Conservation (phyloP, 2,888 invertebrate species). For the Melanchra persicariae region DNA sequence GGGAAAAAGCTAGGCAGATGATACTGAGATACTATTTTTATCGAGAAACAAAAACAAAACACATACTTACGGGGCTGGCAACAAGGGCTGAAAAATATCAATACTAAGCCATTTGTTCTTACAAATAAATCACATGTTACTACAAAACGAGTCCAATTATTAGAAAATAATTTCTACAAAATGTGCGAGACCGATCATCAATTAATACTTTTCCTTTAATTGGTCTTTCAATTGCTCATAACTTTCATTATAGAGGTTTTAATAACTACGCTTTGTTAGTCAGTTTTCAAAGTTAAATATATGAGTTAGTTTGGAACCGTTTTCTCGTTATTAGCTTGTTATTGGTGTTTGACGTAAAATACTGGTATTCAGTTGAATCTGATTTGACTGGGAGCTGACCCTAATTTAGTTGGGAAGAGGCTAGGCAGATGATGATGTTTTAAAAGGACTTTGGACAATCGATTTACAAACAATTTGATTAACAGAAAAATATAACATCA, state of each 20-base stretch:
- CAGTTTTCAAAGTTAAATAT: not conserved
- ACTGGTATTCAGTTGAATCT: no score
- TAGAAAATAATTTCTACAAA: slow-evolving; percentile 7
- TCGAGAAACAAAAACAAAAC: no score
- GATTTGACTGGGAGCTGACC: no score
- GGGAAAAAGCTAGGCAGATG: no score
- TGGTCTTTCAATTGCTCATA: slow-evolving; percentile 2
- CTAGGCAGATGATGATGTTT: no score
- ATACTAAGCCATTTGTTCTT: not conserved
- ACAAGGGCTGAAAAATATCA: not conserved
- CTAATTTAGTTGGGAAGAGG: no score
- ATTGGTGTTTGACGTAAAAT: not conserved
- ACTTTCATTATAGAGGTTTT: not conserved
- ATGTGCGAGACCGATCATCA: not conserved
- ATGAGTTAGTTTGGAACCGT: not conserved
- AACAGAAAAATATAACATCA: no score
- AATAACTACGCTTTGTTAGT: not conserved
- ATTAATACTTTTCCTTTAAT: slow-evolving; percentile 2
- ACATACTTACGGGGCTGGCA: no score
- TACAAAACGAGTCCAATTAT: not conserved
- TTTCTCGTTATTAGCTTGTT: not conserved
- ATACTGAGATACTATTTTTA: no score
- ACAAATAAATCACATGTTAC: not conserved
- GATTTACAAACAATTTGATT: no score
- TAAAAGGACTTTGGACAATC: no score